phyloP scores from a whole-genome alignment of 2,797 vertebrate genomes.

The Apodemus agrarius region DNA sequence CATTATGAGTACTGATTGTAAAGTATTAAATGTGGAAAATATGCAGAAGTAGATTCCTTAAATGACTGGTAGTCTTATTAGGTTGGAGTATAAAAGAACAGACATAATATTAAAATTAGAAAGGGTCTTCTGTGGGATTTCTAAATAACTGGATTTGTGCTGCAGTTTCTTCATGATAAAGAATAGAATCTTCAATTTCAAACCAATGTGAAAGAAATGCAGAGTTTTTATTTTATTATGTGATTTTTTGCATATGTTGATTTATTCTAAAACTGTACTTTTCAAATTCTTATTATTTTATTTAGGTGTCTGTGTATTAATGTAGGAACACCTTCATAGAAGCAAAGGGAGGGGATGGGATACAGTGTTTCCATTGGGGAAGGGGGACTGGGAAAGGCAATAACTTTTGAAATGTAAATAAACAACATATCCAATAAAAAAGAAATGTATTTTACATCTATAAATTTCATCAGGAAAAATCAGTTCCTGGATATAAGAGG shows the following conservation, averaged over 20 bases:
- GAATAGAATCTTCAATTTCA: no score
- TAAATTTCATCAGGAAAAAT: background rate
- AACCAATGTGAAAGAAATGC: no score
- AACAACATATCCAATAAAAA: background rate
- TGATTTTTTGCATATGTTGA: background rate
- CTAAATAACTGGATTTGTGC: no score
- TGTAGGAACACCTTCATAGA: no score
- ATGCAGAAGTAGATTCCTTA: fast-evolving
- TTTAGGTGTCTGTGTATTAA: background rate
- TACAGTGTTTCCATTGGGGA: no score
- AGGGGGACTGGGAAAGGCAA: no score
- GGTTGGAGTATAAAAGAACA: background rate
- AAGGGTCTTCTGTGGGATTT: no score
- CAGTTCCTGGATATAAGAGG: fast-evolving
- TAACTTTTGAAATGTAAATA: no score
- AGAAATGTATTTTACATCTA: background rate
- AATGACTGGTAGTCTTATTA: fast-evolving
- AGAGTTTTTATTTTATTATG: background rate
- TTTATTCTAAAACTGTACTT: background rate
- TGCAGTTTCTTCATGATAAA: no score
- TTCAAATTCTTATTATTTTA: background rate
- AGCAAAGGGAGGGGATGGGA: no score
- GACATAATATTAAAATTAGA: no score
- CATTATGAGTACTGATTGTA: fast-evolving
- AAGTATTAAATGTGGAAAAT: background rate